Evolutionary conservation across 1,140 invertebrate genomes (phyloP).

Genomic region (Zaprionus kolodkinae): DNA sequence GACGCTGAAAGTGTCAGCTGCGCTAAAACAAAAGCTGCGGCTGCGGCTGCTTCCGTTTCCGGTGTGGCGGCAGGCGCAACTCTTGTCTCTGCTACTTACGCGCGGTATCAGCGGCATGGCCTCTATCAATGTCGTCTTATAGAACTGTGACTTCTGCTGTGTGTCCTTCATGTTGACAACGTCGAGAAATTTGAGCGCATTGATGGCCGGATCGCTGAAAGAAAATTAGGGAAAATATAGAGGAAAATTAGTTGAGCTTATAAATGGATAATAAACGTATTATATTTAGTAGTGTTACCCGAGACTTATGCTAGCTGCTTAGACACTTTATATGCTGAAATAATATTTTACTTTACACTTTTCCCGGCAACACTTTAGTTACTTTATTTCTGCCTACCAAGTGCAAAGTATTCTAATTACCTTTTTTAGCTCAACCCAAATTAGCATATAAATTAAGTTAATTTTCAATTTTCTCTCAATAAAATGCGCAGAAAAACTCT

Average conservation of each 20-base stretch:
- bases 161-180: slow-evolving; percentile 96
- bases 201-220: slow-evolving; percentile 92
- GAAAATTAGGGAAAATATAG: slow-evolving; percentile 33
- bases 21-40: slow-evolving; percentile 31
- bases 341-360: no score
- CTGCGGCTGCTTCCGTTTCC: slow-evolving; percentile 58
- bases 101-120: slow-evolving; percentile 94
- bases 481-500: background rate
- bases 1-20: slow-evolving; percentile 37
- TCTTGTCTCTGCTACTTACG: slow-evolving; percentile 86
- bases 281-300: background rate
- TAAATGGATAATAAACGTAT: background rate
- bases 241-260: background rate
- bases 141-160: slow-evolving; percentile 94
- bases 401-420: background rate
- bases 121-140: slow-evolving; percentile 93
- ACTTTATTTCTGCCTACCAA: background rate
- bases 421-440: background rate
- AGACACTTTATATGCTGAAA: no score
- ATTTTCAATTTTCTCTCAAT: background rate
- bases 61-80: background rate
- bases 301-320: no score
- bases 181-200: slow-evolving; percentile 96
- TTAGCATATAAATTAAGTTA: background rate
- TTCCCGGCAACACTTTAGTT: background rate